phyloP scores from a whole-genome alignment of 1,140 invertebrate species.

The Lepidurus arcticus region DNA sequence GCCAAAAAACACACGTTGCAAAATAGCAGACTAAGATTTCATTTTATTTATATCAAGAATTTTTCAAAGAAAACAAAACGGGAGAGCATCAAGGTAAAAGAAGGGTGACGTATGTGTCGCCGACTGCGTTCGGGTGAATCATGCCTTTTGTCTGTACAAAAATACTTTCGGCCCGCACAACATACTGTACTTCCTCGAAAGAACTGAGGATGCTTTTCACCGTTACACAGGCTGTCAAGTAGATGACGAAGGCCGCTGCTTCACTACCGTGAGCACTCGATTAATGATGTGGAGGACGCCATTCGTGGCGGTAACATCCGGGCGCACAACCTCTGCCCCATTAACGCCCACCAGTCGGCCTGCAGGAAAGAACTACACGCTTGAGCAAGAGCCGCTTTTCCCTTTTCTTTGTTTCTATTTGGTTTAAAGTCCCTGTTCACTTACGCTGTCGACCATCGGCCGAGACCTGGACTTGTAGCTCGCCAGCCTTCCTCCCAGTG shows the following conservation, averaged over 20 bases:
- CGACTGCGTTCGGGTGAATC: conserved; percentile 6
- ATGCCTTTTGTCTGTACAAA: conserved; percentile 17
- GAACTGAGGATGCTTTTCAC: conserved; percentile 14
- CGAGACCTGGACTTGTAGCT: conserved; percentile 38
- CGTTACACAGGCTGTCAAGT: not conserved
- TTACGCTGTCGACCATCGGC: conserved; percentile 39
- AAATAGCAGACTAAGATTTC: not conserved
- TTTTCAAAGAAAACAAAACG: not conserved
- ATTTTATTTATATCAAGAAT: not conserved
- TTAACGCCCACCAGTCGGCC: conserved; percentile 36
- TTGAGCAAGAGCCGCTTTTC: not conserved
- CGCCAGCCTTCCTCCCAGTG: conserved; percentile 36
- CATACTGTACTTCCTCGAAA: not conserved
- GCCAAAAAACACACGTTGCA: not conserved
- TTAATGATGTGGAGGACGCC: conserved; percentile 42
- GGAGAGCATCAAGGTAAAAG: not conserved
- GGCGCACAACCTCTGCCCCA: conserved; percentile 39
- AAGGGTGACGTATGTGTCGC: conserved; percentile 17
- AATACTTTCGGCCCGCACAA: conserved; percentile 15
- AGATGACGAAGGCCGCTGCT: not conserved
- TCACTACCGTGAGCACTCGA: conserved; percentile 33
- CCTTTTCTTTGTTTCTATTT: not conserved
- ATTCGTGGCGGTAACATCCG: conserved; percentile 43
- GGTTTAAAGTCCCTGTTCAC: conserved; percentile 29
- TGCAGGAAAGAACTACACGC: conserved; percentile 27